Conservation (phyloP, 2,888 invertebrate species). For the Salpingus planirostris region DNA sequence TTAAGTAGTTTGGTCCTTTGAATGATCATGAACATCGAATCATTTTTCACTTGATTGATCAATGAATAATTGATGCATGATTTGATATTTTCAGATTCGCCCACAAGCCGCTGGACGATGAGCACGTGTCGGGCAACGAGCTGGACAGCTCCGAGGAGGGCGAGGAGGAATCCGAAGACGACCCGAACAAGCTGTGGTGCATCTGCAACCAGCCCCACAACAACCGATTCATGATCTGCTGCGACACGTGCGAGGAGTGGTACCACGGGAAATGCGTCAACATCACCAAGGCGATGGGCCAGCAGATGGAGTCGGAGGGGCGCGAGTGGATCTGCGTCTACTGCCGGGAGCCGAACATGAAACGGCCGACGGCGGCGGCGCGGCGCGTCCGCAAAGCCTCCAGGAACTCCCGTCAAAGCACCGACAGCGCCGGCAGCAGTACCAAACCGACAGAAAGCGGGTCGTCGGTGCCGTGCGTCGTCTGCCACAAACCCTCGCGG, state of each 20-base stretch:
- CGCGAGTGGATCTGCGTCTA: slow-evolving; percentile 86
- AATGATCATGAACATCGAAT: too few species aligned
- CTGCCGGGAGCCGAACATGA: slow-evolving; percentile 51
- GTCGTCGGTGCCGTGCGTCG: slow-evolving; percentile 51
- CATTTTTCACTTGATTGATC: too few species aligned
- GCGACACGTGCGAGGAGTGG: slow-evolving; percentile 94
- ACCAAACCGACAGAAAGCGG: slow-evolving; percentile 11
- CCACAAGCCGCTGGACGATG: slow-evolving; percentile 35
- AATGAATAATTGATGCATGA: too few species aligned
- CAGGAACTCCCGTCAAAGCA: slow-evolving; percentile 30
- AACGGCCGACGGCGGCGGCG: slow-evolving; percentile 37
- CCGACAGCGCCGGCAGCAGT: slow-evolving; percentile 30
- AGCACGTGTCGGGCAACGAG: slow-evolving; percentile 39
- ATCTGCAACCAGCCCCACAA: slow-evolving; percentile 92
- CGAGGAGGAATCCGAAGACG: slow-evolving; percentile 77
- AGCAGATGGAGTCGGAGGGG: slow-evolving; percentile 83
- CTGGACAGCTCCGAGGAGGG: slow-evolving; percentile 43
- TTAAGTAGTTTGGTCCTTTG: too few species aligned
- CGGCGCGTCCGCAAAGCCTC: slow-evolving; percentile 38
- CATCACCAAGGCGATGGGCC: slow-evolving; percentile 82
- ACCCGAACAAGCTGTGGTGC: slow-evolving; percentile 90
- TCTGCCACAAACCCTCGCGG: slow-evolving; percentile 67
- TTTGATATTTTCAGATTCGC: too few species aligned
- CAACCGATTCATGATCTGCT: slow-evolving; percentile 95
- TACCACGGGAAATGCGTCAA: slow-evolving; percentile 97